Percentiles rank a stretch among this genome's conserved stretches.
Conservation (phyloP, 2,113 vertebrate genomes). For the Monopterus albus region DNA sequence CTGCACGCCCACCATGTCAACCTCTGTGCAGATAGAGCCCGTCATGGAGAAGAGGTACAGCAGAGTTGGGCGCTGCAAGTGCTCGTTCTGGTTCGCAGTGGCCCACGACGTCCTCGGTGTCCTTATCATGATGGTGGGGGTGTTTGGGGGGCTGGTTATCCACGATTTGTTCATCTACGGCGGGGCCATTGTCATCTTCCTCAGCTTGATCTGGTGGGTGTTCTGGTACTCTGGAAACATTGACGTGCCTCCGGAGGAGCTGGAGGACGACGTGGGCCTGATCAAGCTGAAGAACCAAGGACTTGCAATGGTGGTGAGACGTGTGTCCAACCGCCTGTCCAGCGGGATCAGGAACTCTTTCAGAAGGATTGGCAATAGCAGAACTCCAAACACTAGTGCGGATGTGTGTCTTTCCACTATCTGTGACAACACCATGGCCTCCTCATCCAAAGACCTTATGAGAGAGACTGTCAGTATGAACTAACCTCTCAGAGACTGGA, state of each 20-base stretch:
- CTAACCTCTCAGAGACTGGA: background rate
- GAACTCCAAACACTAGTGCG: background rate
- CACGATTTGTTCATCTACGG: constrained; percentile 89
- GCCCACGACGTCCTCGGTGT: constrained; percentile 86
- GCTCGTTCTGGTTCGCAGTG: constrained; percentile 90
- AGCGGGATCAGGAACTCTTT: constrained; percentile 68
- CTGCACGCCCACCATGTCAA: constrained; percentile 53
- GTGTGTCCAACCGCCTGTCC: constrained; percentile 71
- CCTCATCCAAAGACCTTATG: constrained; percentile 33
- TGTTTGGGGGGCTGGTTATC: constrained; percentile 83
- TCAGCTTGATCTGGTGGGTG: constrained; percentile 95
- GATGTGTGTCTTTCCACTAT: constrained; percentile 57
- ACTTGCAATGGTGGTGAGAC: constrained; percentile 56
- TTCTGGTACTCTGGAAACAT: constrained; percentile 96
- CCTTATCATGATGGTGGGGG: constrained; percentile 84
- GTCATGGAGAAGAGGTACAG: constrained; percentile 57
- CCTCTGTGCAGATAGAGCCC: constrained; percentile 49
- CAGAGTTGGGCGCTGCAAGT: constrained; percentile 86
- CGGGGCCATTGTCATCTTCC: constrained; percentile 89
- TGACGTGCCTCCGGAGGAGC: constrained; percentile 84
- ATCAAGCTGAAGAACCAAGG: constrained; percentile 51
- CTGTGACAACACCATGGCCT: constrained; percentile 14
- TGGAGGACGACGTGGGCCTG: constrained; percentile 80
- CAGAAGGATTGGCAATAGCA: constrained; percentile 49
- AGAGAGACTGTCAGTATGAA: constrained; percentile 76